Conservation (phyloP, 2,888 invertebrate genomes). For the Cybosia mesomella region DNA sequence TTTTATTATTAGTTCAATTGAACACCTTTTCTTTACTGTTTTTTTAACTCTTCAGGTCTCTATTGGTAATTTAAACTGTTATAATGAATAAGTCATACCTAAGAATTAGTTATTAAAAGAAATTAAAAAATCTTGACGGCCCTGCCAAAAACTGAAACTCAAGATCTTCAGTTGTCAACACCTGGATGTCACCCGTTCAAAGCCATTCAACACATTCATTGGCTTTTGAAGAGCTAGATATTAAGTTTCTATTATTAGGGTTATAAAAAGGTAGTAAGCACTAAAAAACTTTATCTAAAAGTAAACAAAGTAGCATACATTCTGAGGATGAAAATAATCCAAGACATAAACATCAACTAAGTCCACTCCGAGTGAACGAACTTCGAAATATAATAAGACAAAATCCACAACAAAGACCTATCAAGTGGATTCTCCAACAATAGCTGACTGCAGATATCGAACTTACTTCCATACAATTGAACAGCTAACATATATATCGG, state of each 20-base stretch:
- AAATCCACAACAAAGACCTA: slow-evolving; percentile 41
- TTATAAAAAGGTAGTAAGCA: not conserved
- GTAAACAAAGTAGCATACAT: not conserved
- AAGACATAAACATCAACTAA: slow-evolving; percentile 9
- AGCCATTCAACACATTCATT: too few species aligned
- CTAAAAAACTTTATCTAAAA: not conserved
- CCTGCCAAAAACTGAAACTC: too few species aligned
- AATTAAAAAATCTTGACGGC: too few species aligned
- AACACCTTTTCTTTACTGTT: slow-evolving; percentile 28
- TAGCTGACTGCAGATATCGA: slow-evolving; percentile 60
- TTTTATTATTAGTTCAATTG: slow-evolving; percentile 39
- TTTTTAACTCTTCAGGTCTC: slow-evolving; percentile 14
- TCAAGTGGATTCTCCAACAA: slow-evolving; percentile 46
- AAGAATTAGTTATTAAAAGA: too few species aligned
- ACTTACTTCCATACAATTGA: slow-evolving; percentile 80
- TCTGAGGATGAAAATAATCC: not conserved
- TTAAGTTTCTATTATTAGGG: not conserved
- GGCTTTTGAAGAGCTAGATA: not conserved
- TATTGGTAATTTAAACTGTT: not conserved
- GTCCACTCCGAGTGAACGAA: slow-evolving; percentile 12
- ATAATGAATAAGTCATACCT: too few species aligned
- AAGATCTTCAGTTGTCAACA: too few species aligned
- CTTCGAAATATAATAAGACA: slow-evolving; percentile 38
- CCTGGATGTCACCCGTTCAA: too few species aligned
- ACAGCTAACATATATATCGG: slow-evolving; percentile 73